phyloP scores from a whole-genome alignment of 1,140 invertebrate species.

The Phocides pigmalion region DNA sequence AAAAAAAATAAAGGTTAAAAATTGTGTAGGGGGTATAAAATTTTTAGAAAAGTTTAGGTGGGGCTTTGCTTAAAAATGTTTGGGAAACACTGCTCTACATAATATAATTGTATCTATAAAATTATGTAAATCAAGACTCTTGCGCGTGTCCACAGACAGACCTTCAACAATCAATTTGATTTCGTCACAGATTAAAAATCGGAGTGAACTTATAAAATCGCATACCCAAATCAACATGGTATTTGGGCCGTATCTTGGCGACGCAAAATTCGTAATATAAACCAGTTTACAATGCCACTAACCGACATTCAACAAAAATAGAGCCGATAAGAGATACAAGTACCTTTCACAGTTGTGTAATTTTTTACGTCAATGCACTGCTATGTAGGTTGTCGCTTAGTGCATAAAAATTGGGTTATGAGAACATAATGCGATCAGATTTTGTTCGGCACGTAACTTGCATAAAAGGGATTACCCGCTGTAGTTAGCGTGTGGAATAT shows the following conservation, averaged over 20 bases:
- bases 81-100: too few species aligned
- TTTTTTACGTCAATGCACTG: constrained; percentile 31
- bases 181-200: constrained; percentile 18
- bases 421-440: constrained; percentile 26
- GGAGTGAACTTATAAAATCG: constrained; percentile 15
- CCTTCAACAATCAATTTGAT: constrained; percentile 10
- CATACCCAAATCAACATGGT: constrained; percentile 20
- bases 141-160: neutral
- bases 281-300: constrained; percentile 33
- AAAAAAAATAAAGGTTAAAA: too few species aligned
- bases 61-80: too few species aligned
- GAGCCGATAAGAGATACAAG: constrained; percentile 35
- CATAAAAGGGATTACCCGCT: constrained; percentile 4
- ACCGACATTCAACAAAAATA: constrained; percentile 38
- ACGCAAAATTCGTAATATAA: constrained; percentile 9
- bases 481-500: neutral
- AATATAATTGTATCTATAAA: too few species aligned
- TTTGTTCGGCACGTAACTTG: constrained; percentile 11
- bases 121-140: too few species aligned
- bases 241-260: constrained; percentile 16
- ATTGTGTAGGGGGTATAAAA: too few species aligned
- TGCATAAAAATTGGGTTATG: constrained; percentile 37
- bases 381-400: constrained; percentile 21
- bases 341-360: constrained; percentile 42
- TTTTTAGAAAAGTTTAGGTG: too few species aligned